Evolutionary conservation across 2,113 vertebrate genomes (phyloP), one percentile per base, ranked within the genome.

Genomic region (Nothocercus nigrocapillus): DNA sequence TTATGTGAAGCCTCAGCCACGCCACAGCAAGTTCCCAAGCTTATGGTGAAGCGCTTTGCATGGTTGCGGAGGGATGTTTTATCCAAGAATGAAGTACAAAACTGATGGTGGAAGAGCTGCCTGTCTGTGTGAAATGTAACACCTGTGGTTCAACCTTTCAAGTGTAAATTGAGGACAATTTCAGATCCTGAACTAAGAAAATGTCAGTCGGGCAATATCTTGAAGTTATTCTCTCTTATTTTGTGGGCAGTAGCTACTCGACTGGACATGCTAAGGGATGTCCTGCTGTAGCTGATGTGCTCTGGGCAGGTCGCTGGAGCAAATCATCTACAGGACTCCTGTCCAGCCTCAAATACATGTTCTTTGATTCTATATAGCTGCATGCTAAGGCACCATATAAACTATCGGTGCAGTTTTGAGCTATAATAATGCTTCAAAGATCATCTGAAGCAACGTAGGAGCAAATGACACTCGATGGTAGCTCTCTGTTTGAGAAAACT

Each of bases 401-500:
- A 74, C 47, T 1, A 0, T 1, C 51, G 75, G 44, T 54, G 45
- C 72, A 20, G 22, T 91, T 88, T 94, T 24, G 75, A 14, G 56
- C 67, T 75, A 38, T 72, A 78, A n/a, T 81, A 94, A 68, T 0
- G 4, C 76, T 91, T 90, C 76, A 90, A 63, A 80, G 64, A 75
- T 90, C 79, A 67, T 72, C 70, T 53, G 73, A 88, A 90, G 54
- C 73, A 78, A 59, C 59, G 68, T 63, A 74, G 2, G 7, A 67
- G 63, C 76, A 93, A 96, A 90, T 83, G 75, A 70, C 68, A 32
- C 36, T 89, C 64, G 78, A 85, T 92, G 44, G 53, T 64, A 62
- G 75, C 64, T 93, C 82, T 85, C 49, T 87, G 75, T 75, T 76
- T 73, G 68, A 88, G 82, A 85, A 88, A 82, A 82, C 32, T 28